phyloP scores from a whole-genome alignment of 2,797 vertebrate species.

The Anisognathus igniventris region DNA sequence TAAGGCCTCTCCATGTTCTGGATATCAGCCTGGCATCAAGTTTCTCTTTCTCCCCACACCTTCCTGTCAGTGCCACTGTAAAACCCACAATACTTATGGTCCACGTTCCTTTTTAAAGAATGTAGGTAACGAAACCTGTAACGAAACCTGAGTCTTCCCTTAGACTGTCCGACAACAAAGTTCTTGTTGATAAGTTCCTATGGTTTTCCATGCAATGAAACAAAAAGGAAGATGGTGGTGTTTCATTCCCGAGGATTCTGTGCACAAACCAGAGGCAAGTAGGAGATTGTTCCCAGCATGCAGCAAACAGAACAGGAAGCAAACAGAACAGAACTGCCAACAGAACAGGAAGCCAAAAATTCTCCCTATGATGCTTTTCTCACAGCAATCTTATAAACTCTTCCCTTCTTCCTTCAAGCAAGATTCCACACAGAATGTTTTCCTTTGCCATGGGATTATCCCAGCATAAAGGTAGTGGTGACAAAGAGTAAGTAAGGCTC shows the following conservation, averaged over 20 bases:
- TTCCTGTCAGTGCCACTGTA: background rate
- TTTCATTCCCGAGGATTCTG: background rate
- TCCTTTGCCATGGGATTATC: background rate
- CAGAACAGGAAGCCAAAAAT: background rate
- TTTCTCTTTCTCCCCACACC: background rate
- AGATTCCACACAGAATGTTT: background rate
- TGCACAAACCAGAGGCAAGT: background rate
- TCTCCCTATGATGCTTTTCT: background rate
- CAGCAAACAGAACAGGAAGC: background rate
- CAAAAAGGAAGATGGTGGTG: background rate
- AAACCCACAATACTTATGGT: background rate
- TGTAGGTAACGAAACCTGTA: background rate
- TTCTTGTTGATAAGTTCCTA: background rate
- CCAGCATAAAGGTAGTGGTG: background rate
- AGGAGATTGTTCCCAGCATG: background rate
- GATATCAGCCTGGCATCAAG: background rate
- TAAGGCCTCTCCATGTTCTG: background rate
- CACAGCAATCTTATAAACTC: background rate
- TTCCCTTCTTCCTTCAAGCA: background rate
- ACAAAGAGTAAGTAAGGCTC: background rate
- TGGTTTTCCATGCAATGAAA: background rate
- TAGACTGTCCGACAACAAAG: background rate
- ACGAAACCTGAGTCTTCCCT: background rate
- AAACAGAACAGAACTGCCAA: background rate
- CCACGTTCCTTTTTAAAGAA: background rate